Evolutionary conservation across 2,797 vertebrate species (phyloP).

Genomic region (Acanthiza pusilla): DNA sequence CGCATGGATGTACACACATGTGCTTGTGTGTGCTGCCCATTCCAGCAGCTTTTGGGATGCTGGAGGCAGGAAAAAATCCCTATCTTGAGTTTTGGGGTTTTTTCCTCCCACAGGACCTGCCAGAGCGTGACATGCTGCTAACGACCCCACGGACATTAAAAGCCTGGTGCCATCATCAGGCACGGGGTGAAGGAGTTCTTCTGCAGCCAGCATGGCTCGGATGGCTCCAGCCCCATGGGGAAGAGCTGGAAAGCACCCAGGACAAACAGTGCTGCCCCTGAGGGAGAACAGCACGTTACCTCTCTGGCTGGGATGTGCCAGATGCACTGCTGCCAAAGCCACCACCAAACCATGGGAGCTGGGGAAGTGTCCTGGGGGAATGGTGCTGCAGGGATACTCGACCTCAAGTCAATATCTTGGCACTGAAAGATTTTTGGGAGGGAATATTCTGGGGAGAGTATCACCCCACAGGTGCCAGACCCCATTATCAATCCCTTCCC

Average conservation of each 20-base stretch:
- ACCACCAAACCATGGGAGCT: not conserved
- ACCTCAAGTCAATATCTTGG: not conserved
- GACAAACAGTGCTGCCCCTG: not conserved
- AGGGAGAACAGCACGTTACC: slow-evolving; percentile 6
- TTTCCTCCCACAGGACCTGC: fast-evolving
- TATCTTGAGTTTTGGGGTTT: fast-evolving
- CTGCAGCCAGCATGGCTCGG: not conserved
- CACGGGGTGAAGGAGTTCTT: not conserved
- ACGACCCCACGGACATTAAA: not conserved
- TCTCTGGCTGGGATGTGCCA: not conserved
- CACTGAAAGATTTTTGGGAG: not conserved
- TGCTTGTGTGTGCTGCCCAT: not conserved
- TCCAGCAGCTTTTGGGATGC: not conserved
- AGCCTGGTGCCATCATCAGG: not conserved
- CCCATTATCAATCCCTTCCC: not conserved
- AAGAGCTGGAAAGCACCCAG: slow-evolving; percentile 27
- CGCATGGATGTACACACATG: fast-evolving
- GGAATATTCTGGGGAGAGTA: not conserved
- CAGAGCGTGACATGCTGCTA: not conserved
- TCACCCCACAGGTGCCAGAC: not conserved
- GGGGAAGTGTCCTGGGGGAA: not conserved
- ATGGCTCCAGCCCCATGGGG: not conserved
- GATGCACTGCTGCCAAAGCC: not conserved
- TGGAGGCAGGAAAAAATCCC: not conserved
- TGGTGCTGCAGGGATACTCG: not conserved